Evolutionary conservation across 2,888 invertebrate species (phyloP).

Genomic region (Philereme transversata): DNA sequence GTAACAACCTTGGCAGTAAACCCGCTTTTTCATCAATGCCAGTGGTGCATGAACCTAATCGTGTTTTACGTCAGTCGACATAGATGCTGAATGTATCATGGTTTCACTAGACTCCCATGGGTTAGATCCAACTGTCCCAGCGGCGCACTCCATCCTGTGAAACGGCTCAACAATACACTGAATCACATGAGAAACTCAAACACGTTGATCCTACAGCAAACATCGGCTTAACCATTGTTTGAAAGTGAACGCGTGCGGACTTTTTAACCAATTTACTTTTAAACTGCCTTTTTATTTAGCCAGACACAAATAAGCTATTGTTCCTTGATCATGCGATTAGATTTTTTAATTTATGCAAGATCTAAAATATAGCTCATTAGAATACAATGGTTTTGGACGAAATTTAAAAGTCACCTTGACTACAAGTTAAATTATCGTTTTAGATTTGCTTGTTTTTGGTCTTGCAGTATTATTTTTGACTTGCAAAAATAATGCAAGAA

Average conservation of each 20-base stretch:
- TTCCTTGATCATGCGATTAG: slow-evolving; percentile 27
- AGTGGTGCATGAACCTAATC: too few species aligned
- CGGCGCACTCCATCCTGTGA: slow-evolving; percentile 21
- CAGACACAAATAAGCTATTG: slow-evolving; percentile 33
- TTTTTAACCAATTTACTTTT: slow-evolving; percentile 48
- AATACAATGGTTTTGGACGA: slow-evolving; percentile 22
- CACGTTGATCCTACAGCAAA: slow-evolving; percentile 71
- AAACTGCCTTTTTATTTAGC: slow-evolving; percentile 39
- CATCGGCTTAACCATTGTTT: slow-evolving; percentile 66
- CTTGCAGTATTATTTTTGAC: slow-evolving; percentile 5
- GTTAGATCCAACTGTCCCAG: slow-evolving; percentile 20
- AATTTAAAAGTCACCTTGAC: slow-evolving; percentile 22
- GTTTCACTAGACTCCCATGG: slow-evolving; percentile 14
- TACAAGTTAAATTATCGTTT: slow-evolving; percentile 10
- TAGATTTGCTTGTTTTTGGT: slow-evolving; percentile 1
- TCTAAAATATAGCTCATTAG: slow-evolving; percentile 15
- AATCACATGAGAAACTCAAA: slow-evolving; percentile 73
- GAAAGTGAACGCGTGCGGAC: slow-evolving; percentile 57
- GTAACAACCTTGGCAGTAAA: too few species aligned
- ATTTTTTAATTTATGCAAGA: slow-evolving; percentile 16
- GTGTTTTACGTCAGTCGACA: not conserved
- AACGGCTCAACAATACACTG: slow-evolving; percentile 38
- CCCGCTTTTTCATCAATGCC: too few species aligned
- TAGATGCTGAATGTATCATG: not conserved
- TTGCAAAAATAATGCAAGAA: slow-evolving; percentile 29